These are phyloP conservation scores for Hypomesus transpacificus DNA, from an alignment of 2,113 vertebrate genomes.

Conservation along the genomic window DNA sequence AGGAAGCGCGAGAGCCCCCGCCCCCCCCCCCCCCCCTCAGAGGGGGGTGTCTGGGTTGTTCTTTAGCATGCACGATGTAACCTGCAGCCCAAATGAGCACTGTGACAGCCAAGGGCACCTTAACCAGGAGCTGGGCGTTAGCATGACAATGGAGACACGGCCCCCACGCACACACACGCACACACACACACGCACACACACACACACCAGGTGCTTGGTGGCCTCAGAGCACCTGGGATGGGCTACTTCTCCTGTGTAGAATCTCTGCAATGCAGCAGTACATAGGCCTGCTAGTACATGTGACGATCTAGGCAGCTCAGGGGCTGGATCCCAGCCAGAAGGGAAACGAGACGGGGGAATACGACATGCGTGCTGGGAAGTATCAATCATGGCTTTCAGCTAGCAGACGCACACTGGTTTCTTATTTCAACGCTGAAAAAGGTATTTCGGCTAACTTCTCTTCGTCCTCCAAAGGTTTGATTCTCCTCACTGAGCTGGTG, in stretches of 20 bases:
- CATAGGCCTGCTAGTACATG: not conserved
- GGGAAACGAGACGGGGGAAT: not conserved
- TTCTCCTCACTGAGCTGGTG: too few species aligned
- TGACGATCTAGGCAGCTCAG: too few species aligned
- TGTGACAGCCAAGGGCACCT: conserved; percentile 60
- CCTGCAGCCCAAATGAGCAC: conserved; percentile 30
- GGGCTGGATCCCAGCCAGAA: too few species aligned
- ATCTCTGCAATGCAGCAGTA: conserved; percentile 48
- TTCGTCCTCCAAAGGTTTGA: not conserved
- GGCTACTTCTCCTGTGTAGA: conserved; percentile 22
- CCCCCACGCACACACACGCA: conserved; percentile 10
- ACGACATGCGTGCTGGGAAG: not conserved
- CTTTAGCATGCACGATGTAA: conserved; percentile 49
- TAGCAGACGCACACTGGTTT: too few species aligned
- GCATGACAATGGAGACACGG: conserved; percentile 36
- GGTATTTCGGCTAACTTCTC: not conserved
- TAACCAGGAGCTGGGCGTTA: conserved; percentile 28
- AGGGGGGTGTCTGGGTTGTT: conserved; percentile 20
- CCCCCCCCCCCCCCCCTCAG: conserved; percentile 1
- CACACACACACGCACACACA: conserved; percentile 14
- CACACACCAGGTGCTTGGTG: conserved; percentile 20
- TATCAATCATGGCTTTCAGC: too few species aligned
- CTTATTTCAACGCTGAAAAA: not conserved
- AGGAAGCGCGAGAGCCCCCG: not conserved
- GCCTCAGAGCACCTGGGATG: conserved; percentile 21